phyloP scores from a whole-genome alignment of 2,113 vertebrate species.

The Onychorhynchus coronatus region DNA sequence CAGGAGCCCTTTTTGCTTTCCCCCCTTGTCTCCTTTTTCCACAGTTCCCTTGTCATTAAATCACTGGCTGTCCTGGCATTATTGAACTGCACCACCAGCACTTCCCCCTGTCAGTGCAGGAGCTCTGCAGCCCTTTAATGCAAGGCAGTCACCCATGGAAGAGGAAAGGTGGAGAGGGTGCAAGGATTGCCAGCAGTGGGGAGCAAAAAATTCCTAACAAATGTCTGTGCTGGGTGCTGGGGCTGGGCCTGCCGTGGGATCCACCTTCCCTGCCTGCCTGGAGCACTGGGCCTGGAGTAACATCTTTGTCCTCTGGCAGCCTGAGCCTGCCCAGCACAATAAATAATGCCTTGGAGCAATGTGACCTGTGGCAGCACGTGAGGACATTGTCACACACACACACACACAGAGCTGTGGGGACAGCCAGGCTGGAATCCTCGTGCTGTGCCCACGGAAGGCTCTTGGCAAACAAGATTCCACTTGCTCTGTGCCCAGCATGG shows the following conservation, averaged over 20 bases:
- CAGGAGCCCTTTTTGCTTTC: not conserved
- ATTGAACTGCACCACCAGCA: not conserved
- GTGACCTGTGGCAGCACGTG: slow-evolving; percentile 72
- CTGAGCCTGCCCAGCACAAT: slow-evolving; percentile 48
- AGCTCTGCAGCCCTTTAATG: not conserved
- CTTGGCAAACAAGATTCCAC: slow-evolving; percentile 79
- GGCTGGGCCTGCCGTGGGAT: not conserved
- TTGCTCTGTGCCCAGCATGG: slow-evolving; percentile 77
- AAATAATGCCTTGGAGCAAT: slow-evolving; percentile 69
- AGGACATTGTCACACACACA: slow-evolving; percentile 65
- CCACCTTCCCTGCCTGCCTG: not conserved
- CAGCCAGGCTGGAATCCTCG: slow-evolving; percentile 64
- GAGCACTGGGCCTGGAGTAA: not conserved
- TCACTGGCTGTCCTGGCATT: not conserved
- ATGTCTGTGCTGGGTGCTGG: not conserved
- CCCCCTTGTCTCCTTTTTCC: not conserved
- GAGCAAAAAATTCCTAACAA: not conserved
- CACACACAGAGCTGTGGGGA: slow-evolving; percentile 68
- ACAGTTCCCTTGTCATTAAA: not conserved
- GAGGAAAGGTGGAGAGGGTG: not conserved
- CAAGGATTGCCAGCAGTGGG: not conserved
- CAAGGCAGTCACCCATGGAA: not conserved
- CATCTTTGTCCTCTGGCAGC: slow-evolving; percentile 54
- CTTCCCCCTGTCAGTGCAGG: not conserved
- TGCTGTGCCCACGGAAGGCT: slow-evolving; percentile 66